These are phyloP conservation scores for Heliconius nattereri DNA, from an alignment of 1,140 invertebrate species.

Conservation along the genomic window DNA sequence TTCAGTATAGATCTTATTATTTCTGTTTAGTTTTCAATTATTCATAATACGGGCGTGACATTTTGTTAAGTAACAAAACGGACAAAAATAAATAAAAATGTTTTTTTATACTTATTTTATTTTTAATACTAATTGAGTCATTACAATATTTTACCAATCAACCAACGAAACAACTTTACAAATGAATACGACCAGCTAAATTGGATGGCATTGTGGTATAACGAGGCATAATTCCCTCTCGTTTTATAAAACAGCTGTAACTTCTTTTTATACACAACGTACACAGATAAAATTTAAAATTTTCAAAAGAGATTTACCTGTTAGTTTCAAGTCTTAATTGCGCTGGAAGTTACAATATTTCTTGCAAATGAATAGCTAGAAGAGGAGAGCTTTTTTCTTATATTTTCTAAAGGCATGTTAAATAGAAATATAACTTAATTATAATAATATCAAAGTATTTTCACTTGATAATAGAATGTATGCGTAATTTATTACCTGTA, in stretches of 20 bases:
- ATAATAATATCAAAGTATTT: not conserved
- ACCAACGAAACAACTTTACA: not conserved
- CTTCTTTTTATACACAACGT: not conserved
- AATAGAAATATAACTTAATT: not conserved
- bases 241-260: slow-evolving; percentile 25
- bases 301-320: not conserved
- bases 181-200: slow-evolving; percentile 22
- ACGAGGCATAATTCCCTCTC: slow-evolving; percentile 24
- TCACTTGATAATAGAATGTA: not conserved
- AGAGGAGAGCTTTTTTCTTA: not conserved
- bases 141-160: slow-evolving; percentile 11
- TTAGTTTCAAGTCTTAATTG: not conserved
- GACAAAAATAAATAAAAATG: too few relatives aligned
- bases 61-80: too few relatives aligned
- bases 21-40: too few relatives aligned
- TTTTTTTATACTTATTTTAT: too few relatives aligned
- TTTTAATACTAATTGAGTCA: not conserved
- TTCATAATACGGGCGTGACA: too few relatives aligned
- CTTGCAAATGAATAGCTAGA: not conserved
- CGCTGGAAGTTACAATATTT: not conserved
- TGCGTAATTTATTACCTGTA: too few relatives aligned
- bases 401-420: not conserved
- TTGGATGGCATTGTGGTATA: slow-evolving; percentile 26
- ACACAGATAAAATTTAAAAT: not conserved
- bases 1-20: too few relatives aligned